Percentiles rank a stretch among this genome's conserved stretches.
Evolutionary conservation across 2,888 invertebrate genomes (phyloP).

Genomic region (Nymphalis polychloros): DNA sequence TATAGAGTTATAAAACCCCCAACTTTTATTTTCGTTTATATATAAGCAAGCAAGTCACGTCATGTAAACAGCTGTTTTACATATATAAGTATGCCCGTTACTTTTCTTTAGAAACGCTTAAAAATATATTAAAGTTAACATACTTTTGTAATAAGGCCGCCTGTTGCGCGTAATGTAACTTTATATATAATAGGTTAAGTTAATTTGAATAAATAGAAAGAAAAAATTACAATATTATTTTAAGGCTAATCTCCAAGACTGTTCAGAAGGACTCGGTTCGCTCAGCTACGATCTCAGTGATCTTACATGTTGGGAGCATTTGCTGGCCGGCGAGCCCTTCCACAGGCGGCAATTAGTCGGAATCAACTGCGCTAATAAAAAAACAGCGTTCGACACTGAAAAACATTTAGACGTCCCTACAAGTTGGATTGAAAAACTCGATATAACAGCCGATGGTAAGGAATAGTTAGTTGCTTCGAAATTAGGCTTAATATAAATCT

Average conservation of each 20-base stretch:
- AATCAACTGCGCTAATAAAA: slow-evolving; percentile 65
- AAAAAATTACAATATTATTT: background rate
- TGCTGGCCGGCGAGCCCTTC: slow-evolving; percentile 86
- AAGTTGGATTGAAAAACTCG: slow-evolving; percentile 87
- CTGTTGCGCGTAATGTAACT: no score
- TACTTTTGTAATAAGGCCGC: no score
- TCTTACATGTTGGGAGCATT: slow-evolving; percentile 85
- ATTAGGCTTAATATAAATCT: background rate
- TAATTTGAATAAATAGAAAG: no score
- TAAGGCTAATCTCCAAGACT: slow-evolving; percentile 84
- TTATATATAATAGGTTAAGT: no score
- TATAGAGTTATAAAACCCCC: no score
- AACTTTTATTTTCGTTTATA: no score
- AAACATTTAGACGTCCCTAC: slow-evolving; percentile 89
- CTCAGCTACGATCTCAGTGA: slow-evolving; percentile 85
- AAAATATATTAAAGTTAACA: no score
- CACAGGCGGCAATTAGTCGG: slow-evolving; percentile 77
- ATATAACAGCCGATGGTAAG: slow-evolving; percentile 81
- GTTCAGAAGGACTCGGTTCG: slow-evolving; percentile 69
- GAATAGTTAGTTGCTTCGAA: background rate
- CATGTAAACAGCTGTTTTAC: no score
- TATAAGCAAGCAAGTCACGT: no score
- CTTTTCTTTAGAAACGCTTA: no score
- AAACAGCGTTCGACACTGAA: slow-evolving; percentile 76
- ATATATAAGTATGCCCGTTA: no score